These are phyloP conservation scores for Sycophila texana DNA, from an alignment of 2,888 invertebrate genomes.

Conservation along the genomic window DNA sequence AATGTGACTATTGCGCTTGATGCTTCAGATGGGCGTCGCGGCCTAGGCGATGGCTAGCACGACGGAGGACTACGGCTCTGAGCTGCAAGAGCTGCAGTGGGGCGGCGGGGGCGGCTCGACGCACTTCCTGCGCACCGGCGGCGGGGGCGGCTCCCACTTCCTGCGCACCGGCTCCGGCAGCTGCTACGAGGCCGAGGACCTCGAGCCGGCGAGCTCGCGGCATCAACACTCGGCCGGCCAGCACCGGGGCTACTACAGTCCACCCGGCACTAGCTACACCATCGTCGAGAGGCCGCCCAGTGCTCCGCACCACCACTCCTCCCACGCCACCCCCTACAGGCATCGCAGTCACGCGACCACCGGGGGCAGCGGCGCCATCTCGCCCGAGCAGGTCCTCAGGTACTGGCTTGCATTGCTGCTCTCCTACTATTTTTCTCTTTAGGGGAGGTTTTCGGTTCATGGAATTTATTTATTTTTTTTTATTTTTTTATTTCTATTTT, in stretches of 20 bases:
- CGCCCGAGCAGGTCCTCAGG: slow-evolving; percentile 88
- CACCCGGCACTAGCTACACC: slow-evolving; percentile 92
- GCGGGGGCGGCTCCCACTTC: slow-evolving; percentile 63
- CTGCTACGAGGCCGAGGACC: slow-evolving; percentile 74
- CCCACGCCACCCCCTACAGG: slow-evolving; percentile 74
- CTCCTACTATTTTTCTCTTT: background rate
- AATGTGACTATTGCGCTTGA: background rate
- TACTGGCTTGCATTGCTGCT: slow-evolving; percentile 49
- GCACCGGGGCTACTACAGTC: slow-evolving; percentile 85
- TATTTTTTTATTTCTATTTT: too few species aligned
- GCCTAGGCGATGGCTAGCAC: slow-evolving; percentile 70
- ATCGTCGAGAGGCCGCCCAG: slow-evolving; percentile 89
- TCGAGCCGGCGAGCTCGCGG: slow-evolving; percentile 66
- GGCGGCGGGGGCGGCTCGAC: slow-evolving; percentile 74
- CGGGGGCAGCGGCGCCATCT: slow-evolving; percentile 79
- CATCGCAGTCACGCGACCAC: slow-evolving; percentile 63
- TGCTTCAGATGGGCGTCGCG: slow-evolving; percentile 33
- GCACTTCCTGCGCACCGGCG: slow-evolving; percentile 57
- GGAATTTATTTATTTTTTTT: too few species aligned
- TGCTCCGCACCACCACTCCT: slow-evolving; percentile 83
- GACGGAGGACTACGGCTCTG: slow-evolving; percentile 74
- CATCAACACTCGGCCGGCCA: slow-evolving; percentile 75
- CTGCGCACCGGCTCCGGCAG: slow-evolving; percentile 63
- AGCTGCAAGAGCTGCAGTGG: slow-evolving; percentile 74
- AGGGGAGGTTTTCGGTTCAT: too few species aligned